Evolutionary conservation across 2,113 vertebrate species (phyloP).

Genomic region (human): GRCh38 chr2:191933501-191934000

Average conservation of each 20-base stretch:
- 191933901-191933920: background rate
- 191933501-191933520: too few species aligned
- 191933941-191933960: background rate
- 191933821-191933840: background rate
- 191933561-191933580: background rate
- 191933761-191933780: background rate
- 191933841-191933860: background rate
- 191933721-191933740: background rate
- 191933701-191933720: background rate
- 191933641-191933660: background rate
- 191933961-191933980: background rate
- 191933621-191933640: background rate
- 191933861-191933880: background rate
- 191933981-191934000: background rate
- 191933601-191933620: rapidly evolving
- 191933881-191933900: background rate
- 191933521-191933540: background rate
- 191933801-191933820: background rate
- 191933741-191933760: background rate
- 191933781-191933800: background rate
- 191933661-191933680: background rate
- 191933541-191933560: background rate
- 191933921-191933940: background rate
- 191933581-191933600: background rate
- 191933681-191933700: background rate